Percentiles rank a stretch among this genome's conserved stretches.
Conservation (phyloP, 1,140 invertebrate species). For the Bradynema listronoti region DNA sequence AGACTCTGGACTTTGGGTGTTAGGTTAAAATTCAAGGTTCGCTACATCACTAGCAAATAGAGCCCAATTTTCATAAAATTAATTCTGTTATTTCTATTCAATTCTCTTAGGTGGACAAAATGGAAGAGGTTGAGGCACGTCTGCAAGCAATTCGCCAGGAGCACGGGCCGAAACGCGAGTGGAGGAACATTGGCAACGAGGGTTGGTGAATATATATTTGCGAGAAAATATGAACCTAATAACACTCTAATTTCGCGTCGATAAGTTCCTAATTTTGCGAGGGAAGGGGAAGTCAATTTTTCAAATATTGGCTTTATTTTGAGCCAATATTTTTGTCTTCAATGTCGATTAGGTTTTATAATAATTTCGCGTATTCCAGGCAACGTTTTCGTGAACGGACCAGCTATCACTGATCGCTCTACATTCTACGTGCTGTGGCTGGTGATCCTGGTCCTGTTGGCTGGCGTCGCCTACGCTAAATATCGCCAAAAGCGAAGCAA, state of each 20-base stretch:
- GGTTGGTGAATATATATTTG: too few species aligned
- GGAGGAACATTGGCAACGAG: constrained; percentile 42
- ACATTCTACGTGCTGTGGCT: constrained; percentile 43
- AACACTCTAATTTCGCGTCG: too few species aligned
- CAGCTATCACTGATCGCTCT: constrained; percentile 23
- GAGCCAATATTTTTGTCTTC: too few species aligned
- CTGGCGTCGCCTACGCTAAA: constrained; percentile 46
- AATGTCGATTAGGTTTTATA: too few species aligned
- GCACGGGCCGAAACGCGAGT: constrained; percentile 35
- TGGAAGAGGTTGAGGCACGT: constrained; percentile 46
- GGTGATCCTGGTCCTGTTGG: constrained; percentile 32
- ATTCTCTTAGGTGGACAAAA: constrained; percentile 44
- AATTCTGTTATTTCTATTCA: constrained; percentile 5
- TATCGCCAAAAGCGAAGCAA: constrained; percentile 51
- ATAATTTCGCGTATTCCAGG: too few species aligned
- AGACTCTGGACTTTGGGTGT: neutral
- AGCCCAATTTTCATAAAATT: neutral
- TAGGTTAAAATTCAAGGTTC: too few species aligned
- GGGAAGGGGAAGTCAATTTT: too few species aligned
- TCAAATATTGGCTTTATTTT: too few species aligned
- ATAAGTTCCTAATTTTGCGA: too few species aligned
- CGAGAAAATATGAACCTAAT: too few species aligned
- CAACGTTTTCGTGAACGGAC: too few species aligned
- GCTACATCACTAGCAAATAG: too few species aligned
- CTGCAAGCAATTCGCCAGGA: constrained; percentile 30